Evolutionary conservation across 2,113 vertebrate genomes (phyloP), one percentile per base, ranked within the genome.

Genomic region (Pipra filicauda): DNA sequence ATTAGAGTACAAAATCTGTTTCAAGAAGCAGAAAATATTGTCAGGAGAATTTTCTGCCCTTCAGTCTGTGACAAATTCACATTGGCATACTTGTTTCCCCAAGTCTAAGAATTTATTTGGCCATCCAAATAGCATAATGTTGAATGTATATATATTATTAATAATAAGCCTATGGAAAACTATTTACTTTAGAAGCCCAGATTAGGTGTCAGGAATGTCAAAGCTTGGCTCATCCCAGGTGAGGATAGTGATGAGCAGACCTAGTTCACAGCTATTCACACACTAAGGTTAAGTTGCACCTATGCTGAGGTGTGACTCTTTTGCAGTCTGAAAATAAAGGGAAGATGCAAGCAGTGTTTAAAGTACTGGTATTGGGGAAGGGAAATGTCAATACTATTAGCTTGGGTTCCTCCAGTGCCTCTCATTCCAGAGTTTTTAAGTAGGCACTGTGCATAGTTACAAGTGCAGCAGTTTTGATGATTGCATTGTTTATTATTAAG

Each of bases 291-390:
- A 69, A 58, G 8, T 17, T 58, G 26, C 12, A 54, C 17, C 19
- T 69, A 2, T 19, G 27, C 12, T 33, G 26, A 59, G 4, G 12
- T 49, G 24, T 67, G 24, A 22, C 8, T 85, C 26, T 19, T 14
- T 65, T 41, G 26, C 2, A 39, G 13, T 26, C 27, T 52, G n/a
- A 76, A 85, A 80, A 74, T 31, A 57, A 74, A 3, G 35, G 14
- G 23, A 64, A 51, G 14, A 9, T 8, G 12, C 1, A 1, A 76
- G 57, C 8, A 58, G 8, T 16, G 15, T 39, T 89, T 0, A 0
- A 62, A 46, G 20, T 59, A 41, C 9, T 0, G 1, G 14, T 43
- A 15, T 0, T 59, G 23, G 27, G 44, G 83, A 80, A 83, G 6
- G 7, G 27, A 69, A 55, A 15, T 46, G 2, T 49, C 64, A 66